These are phyloP conservation scores for Hemithea aestivaria DNA, from an alignment of 2,888 invertebrate genomes.

Conservation along the genomic window DNA sequence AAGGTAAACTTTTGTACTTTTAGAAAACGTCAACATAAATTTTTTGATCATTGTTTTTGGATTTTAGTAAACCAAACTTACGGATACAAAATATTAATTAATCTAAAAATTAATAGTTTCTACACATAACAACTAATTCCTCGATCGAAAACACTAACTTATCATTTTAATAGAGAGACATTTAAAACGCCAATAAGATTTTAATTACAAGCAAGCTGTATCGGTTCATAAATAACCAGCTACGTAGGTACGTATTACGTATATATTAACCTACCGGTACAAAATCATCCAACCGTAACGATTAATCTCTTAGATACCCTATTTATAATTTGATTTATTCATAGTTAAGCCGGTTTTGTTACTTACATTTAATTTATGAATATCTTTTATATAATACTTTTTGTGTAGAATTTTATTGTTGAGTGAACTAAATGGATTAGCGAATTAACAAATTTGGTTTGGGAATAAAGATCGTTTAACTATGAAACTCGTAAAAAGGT, in stretches of 20 bases:
- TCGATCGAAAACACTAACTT: background rate
- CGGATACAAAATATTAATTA: too few species aligned
- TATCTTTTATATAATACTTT: constrained; percentile 7
- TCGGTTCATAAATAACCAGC: constrained; percentile 13
- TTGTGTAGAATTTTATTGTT: constrained; percentile 9
- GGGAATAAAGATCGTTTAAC: too few species aligned
- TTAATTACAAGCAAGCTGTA: constrained; percentile 1
- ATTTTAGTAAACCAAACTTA: too few species aligned
- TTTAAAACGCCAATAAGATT: background rate
- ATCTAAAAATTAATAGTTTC: too few species aligned
- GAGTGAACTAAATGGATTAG: constrained; percentile 8
- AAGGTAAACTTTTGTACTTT: too few species aligned
- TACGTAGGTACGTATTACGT: too few species aligned
- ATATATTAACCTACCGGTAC: too few species aligned
- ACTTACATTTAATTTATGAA: background rate
- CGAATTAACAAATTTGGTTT: background rate
- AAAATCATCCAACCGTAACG: constrained; percentile 18
- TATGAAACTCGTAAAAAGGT: too few species aligned
- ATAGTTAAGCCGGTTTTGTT: constrained; percentile 15
- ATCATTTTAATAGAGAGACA: too few species aligned
- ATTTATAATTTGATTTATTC: constrained; percentile 27
- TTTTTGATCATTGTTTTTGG: too few species aligned
- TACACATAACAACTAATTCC: too few species aligned
- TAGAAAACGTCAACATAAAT: too few species aligned
- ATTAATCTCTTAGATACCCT: constrained; percentile 22